A percentile compares a stretch with the other conserved stretches of the same genome.
phyloP scores from a whole-genome alignment of 1,140 invertebrate genomes.

The Gonioctena quinquepunctata region DNA sequence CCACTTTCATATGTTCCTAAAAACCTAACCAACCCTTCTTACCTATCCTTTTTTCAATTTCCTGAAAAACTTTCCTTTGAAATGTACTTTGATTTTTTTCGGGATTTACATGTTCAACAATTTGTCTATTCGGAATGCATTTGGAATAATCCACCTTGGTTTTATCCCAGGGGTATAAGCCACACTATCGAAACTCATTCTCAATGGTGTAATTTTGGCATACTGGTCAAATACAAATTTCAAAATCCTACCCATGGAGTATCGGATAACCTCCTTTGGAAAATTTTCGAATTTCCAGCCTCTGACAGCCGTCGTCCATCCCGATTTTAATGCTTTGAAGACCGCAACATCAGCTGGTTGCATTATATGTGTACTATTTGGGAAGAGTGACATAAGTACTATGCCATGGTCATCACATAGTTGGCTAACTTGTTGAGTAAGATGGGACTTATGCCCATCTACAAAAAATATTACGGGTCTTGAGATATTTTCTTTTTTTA shows the following conservation, averaged over 20 bases:
- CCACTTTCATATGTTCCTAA: slow-evolving; percentile 3
- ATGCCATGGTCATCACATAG: slow-evolving; percentile 53
- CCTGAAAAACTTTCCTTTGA: too few species aligned
- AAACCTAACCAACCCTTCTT: slow-evolving; percentile 7
- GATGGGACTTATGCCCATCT: slow-evolving; percentile 55
- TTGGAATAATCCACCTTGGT: slow-evolving; percentile 46
- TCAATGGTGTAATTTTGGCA: slow-evolving; percentile 29
- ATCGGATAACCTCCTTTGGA: slow-evolving; percentile 22
- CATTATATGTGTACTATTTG: slow-evolving; percentile 53
- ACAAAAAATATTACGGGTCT: slow-evolving; percentile 52
- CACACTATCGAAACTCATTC: slow-evolving; percentile 50
- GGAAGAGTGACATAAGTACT: slow-evolving; percentile 52
- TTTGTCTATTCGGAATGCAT: slow-evolving; percentile 24
- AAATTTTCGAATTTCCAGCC: slow-evolving; percentile 29
- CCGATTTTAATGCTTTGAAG: not conserved
- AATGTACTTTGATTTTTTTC: too few species aligned
- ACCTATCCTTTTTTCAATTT: slow-evolving; percentile 5
- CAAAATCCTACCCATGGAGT: slow-evolving; percentile 20
- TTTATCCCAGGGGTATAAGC: slow-evolving; percentile 50
- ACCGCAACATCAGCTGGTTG: not conserved
- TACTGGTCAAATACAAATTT: slow-evolving; percentile 27
- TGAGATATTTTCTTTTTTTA: slow-evolving; percentile 44
- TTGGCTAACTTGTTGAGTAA: slow-evolving; percentile 47
- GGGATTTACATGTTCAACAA: too few species aligned
- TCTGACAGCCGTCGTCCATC: slow-evolving; percentile 9